These are phyloP conservation scores for Sinosuthora webbiana DNA, from an alignment of 2,113 vertebrate species.

Conservation along the genomic window DNA sequence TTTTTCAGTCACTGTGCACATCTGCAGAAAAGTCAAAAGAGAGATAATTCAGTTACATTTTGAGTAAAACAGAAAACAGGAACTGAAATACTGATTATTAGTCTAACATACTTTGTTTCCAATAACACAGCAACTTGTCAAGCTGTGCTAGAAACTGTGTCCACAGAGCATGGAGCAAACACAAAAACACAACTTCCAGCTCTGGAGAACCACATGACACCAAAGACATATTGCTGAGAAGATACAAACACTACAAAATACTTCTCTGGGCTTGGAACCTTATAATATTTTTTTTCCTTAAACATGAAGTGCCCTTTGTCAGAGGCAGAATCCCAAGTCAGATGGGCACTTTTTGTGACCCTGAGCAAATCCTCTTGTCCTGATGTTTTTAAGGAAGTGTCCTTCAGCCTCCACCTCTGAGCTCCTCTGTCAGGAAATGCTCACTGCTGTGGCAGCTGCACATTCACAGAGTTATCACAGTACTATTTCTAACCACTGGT, in stretches of 20 bases:
- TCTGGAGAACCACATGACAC: background rate
- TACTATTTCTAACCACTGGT: background rate
- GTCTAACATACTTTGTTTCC: background rate
- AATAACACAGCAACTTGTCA: background rate
- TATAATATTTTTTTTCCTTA: background rate
- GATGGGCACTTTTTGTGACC: background rate
- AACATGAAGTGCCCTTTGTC: background rate
- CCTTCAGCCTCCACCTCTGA: background rate
- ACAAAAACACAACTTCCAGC: background rate
- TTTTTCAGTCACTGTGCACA: background rate
- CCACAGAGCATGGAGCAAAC: background rate
- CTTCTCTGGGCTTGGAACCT: background rate
- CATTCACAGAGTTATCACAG: background rate
- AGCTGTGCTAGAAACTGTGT: background rate
- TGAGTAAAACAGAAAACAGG: background rate
- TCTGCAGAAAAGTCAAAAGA: background rate
- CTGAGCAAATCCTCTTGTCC: background rate
- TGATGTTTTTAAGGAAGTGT: background rate
- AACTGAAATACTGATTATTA: background rate
- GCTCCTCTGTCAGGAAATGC: too few species aligned
- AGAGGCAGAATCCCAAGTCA: background rate
- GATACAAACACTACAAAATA: accelerated
- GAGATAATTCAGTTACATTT: background rate
- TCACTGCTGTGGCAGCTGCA: background rate
- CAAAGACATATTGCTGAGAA: accelerated